A percentile compares a stretch with the other conserved stretches of the same genome.
These are phyloP conservation scores for Argynnis bischoffii DNA, from an alignment of 2,888 invertebrate genomes.

Conservation along the genomic window DNA sequence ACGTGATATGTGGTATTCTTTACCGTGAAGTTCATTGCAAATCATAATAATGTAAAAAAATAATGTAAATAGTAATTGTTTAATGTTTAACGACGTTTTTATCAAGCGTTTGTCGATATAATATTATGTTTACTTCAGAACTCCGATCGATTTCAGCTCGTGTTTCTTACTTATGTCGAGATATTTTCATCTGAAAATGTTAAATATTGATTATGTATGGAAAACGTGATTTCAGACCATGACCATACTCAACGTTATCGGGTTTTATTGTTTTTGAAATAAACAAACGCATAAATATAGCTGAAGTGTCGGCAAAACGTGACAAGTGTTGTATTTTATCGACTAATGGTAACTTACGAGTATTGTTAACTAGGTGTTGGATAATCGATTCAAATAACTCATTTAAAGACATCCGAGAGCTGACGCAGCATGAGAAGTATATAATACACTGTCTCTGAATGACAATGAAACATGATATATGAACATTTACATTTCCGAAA, in stretches of 20 bases:
- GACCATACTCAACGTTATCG: slow-evolving; percentile 44
- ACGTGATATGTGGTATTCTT: slow-evolving; percentile 14
- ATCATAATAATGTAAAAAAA: not conserved
- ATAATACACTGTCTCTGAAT: too few species aligned
- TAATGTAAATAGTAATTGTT: not conserved
- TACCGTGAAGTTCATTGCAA: slow-evolving; percentile 6
- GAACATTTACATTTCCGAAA: not conserved
- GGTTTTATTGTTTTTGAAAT: slow-evolving; percentile 35
- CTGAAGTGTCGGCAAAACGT: slow-evolving; percentile 16
- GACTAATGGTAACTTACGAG: not conserved
- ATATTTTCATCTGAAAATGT: slow-evolving; percentile 21
- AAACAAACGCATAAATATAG: slow-evolving; percentile 11
- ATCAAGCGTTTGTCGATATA: too few species aligned
- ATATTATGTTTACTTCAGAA: slow-evolving; percentile 26
- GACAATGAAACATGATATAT: too few species aligned
- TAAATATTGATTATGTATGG: slow-evolving; percentile 35
- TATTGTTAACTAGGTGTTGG: not conserved
- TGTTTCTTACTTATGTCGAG: slow-evolving; percentile 10
- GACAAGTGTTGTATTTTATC: slow-evolving; percentile 6
- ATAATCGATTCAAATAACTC: not conserved
- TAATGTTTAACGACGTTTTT: not conserved
- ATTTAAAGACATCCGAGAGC: too few species aligned
- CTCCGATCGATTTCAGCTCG: slow-evolving; percentile 14
- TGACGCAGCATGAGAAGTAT: too few species aligned
- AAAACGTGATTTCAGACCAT: slow-evolving; percentile 44